These are phyloP conservation scores for Podarcis raffonei DNA, from an alignment of 2,113 vertebrate genomes.

Conservation along the genomic window DNA sequence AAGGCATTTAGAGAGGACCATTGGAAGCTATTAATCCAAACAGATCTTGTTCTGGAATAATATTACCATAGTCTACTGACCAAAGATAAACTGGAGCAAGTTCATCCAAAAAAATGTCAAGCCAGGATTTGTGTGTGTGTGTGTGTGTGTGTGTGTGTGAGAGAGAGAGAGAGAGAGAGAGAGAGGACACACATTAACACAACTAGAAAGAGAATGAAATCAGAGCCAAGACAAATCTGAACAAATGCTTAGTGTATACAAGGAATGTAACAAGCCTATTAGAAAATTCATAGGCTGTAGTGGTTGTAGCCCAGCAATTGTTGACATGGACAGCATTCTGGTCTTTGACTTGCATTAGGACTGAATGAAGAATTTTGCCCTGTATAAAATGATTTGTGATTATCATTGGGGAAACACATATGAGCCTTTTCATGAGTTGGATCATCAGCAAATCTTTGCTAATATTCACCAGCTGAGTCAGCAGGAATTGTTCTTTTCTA, in stretches of 20 bases:
- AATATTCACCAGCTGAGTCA: neutral
- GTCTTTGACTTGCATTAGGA: neutral
- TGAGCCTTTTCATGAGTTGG: neutral
- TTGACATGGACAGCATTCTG: neutral
- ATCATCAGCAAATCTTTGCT: neutral
- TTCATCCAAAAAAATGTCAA: neutral
- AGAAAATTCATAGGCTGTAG: neutral
- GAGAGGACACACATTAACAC: neutral
- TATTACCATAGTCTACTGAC: neutral
- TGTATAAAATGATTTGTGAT: neutral
- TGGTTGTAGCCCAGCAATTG: neutral
- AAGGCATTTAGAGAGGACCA: neutral
- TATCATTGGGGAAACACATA: neutral
- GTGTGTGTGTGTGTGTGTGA: neutral
- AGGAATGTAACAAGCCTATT: neutral
- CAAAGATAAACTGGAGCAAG: neutral
- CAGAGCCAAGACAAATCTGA: neutral
- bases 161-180: too few species aligned
- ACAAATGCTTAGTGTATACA: too few species aligned
- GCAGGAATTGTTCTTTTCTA: slow-evolving; percentile 27
- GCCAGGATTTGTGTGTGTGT: neutral
- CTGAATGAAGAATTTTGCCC: neutral
- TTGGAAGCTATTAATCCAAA: neutral
- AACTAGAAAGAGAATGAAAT: neutral
- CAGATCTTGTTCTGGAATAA: neutral